Base-by-base conservation (phyloP, 2,888 invertebrate species). In the Hypena proboscidalis region DNA sequence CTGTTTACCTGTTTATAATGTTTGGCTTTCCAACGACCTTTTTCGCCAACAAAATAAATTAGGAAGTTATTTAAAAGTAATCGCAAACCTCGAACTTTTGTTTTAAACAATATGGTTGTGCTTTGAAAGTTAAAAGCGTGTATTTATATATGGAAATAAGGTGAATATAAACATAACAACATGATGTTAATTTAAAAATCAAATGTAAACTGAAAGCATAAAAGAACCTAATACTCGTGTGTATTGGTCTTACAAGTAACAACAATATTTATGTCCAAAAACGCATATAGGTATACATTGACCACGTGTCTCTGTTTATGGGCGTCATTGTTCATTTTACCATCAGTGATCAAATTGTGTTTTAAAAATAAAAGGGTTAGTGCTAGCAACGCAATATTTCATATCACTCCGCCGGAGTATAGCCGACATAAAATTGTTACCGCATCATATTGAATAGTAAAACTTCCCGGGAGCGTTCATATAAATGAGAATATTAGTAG, bases 401-500 rank as follows among this genome's bases (percentile, higher is more conserved):
- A 39, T 20, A 44, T 23, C 9, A 22, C 26, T 37, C 43, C 31
- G 54, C 43, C 50, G 35, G 9, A 47, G 36, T 40, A 45, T 47
- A 34, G 25, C 34, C 22, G 23, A 53, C 51, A 70, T 71, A 68
- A 69, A 70, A 57, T 60, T 59, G 61, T 66, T 52, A 63, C 53
- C 56, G 57, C 66, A 58, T 49, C 57, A 74, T 70, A 73, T 71
- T 71, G 69, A 70, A 73, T 72, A 72, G 66, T 69, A 69, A 73
- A 78, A 74, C 71, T 72, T 67, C 62, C 62, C 59, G 44, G 36
- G 62, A 58, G 57, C 56, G 61, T 67, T 66, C 69, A 67, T 71
- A 73, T 71, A 74, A 72, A 74, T 71, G 71, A 67, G 74, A 70
- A 73, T 80, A 77, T 80, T 72, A 77, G 70, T 72, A 46, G 64